These are phyloP conservation scores for Bombus cullumanus DNA, from an alignment of 1,140 invertebrate species.

Conservation along the genomic window DNA sequence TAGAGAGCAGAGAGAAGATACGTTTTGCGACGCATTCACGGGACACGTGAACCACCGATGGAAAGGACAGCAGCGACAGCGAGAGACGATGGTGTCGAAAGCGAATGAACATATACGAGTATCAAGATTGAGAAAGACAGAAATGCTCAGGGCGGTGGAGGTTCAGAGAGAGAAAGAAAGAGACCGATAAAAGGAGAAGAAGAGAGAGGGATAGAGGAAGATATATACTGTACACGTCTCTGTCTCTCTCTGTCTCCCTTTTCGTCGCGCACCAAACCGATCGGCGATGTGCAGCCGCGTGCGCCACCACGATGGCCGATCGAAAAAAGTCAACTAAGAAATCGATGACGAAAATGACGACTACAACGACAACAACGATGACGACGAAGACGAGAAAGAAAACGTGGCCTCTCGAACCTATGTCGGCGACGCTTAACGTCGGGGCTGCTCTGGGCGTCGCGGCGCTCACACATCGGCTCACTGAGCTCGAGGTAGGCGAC, in stretches of 20 bases:
- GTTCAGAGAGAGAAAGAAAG: constrained; percentile 16
- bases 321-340: constrained; percentile 29
- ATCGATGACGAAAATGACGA: constrained; percentile 30
- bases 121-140: constrained; percentile 26
- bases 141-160: background rate
- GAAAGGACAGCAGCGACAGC: constrained; percentile 27
- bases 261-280: constrained; percentile 57
- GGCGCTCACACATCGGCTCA: constrained; percentile 72
- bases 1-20: background rate
- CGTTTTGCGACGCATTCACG: constrained; percentile 32
- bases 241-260: constrained; percentile 45
- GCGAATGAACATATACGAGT: constrained; percentile 25
- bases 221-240: background rate
- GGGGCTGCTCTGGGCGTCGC: constrained; percentile 66
- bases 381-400: constrained; percentile 35
- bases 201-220: constrained; percentile 10
- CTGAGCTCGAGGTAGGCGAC: constrained; percentile 69
- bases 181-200: background rate
- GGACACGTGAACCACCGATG: constrained; percentile 46
- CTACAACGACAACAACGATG: constrained; percentile 39
- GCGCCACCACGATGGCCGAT: constrained; percentile 54
- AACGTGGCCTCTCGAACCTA: constrained; percentile 56
- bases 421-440: constrained; percentile 47
- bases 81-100: background rate
- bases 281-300: constrained; percentile 54